Conservation (phyloP, 2,797 vertebrate species). For the Aselliscus stoliczkanus region DNA sequence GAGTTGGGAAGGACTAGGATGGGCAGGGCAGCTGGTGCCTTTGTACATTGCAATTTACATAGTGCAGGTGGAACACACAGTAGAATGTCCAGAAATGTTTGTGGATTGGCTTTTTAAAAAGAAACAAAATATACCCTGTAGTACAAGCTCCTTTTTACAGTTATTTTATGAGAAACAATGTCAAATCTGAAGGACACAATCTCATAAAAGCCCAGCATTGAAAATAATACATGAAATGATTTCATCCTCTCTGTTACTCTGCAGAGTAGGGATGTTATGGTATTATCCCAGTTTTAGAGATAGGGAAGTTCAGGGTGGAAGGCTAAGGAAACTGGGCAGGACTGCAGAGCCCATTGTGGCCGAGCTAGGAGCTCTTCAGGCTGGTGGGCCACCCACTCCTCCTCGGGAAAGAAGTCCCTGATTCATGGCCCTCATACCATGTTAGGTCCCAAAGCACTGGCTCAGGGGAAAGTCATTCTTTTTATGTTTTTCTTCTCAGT, state of each 20-base stretch:
- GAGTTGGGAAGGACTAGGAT: neutral
- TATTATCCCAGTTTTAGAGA: neutral
- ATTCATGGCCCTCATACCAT: fast-evolving
- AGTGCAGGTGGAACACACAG: neutral
- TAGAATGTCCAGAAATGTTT: neutral
- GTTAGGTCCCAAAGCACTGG: neutral
- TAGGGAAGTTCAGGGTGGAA: neutral
- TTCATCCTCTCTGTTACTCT: neutral
- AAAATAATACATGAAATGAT: neutral
- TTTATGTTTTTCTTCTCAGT: neutral
- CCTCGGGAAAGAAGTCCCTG: neutral
- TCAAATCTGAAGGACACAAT: neutral
- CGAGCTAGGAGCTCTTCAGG: neutral
- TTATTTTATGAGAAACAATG: neutral
- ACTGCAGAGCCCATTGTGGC: neutral
- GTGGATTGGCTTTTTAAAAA: neutral
- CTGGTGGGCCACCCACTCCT: fast-evolving
- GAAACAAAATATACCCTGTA: neutral
- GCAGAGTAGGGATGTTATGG: neutral
- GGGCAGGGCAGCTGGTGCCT: neutral
- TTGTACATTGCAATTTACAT: neutral
- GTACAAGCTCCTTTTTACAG: neutral
- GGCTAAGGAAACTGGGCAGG: neutral
- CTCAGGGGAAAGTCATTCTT: neutral
- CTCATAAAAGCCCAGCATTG: neutral